Evolutionary conservation across 1,140 invertebrate genomes (phyloP), one percentile per base, ranked within the genome.

Genomic region (Tetramorium alpestre): DNA sequence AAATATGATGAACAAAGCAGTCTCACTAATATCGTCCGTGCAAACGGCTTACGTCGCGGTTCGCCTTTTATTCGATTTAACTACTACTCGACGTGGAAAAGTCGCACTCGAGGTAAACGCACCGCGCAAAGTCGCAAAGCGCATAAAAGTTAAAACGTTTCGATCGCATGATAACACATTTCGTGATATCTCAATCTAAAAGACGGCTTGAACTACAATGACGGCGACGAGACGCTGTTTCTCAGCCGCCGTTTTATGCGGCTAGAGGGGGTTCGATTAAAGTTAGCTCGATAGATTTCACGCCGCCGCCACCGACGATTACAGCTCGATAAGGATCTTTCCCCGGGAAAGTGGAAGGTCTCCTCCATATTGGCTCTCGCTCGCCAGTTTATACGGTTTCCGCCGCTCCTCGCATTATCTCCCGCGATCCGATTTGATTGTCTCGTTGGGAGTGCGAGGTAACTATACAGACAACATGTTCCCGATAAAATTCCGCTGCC

Each of bases 251-350:
- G 56, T 75, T 86, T 88, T 67, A 78, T 47, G 80, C 72, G 49
- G 13, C 56, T 3, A 5, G 47, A 6, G 54, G 3, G n/a, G n/a
- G 47, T 77, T 90, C 89, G 85, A 89, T 89, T 90, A 89, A 82
- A 90, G 70, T 90, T 90, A 65, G 49, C 77, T 16, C 75, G 88
- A 90, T 90, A 90, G 84, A 90, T 90, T 77, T 70, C 77, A 65
- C 87, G 18, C 69, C 58, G 78, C 28, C 64, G 47, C 38, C 22
- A n/a, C 25, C 65, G 62, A 80, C 73, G 75, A 80, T 67, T 88
- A 41, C 51, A 56, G 72, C 65, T 65, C 58, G 89, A 90, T 89
- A 90, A 84, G 65, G 28, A 84, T 77, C 87, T 72, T 18, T 70
- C 11, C 58, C 54, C 33, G 69, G 51, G 67, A 89, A 89, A 72